A percentile compares a stretch with the other conserved stretches of the same genome.
Evolutionary conservation across 2,797 vertebrate species (phyloP).

Genomic region (Chaenodraco wilsoni): DNA sequence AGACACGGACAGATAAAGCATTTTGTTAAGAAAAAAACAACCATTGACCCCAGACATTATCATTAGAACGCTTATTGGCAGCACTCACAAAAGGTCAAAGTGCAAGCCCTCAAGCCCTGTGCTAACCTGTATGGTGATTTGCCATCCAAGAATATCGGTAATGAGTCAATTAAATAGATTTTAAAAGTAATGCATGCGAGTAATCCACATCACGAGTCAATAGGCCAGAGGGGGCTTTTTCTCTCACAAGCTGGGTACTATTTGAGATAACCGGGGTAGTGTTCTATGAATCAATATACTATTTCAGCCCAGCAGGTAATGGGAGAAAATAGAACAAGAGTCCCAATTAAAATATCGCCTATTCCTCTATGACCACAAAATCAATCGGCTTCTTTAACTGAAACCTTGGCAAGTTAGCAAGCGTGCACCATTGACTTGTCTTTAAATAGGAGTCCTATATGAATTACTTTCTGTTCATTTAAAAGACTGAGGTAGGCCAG

Average conservation of each 20-base stretch:
- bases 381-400: slow-evolving; percentile 47
- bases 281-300: slow-evolving; percentile 31
- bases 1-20: neutral
- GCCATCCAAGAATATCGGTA: slow-evolving; percentile 22
- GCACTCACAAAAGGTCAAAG: slow-evolving; percentile 6
- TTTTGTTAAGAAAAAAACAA: neutral
- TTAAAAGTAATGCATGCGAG: slow-evolving; percentile 13
- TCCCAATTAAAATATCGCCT: neutral
- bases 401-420: slow-evolving; percentile 43
- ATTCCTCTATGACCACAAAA: slow-evolving; percentile 7
- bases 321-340: slow-evolving; percentile 13
- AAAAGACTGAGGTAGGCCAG: slow-evolving; percentile 53
- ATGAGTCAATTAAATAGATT: slow-evolving; percentile 41
- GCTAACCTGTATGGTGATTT: slow-evolving; percentile 21
- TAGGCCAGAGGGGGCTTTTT: slow-evolving; percentile 6
- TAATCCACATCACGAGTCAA: slow-evolving; percentile 15
- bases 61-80: slow-evolving; percentile 4
- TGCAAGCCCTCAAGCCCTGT: neutral
- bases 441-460: slow-evolving; percentile 58
- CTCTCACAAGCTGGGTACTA: slow-evolving; percentile 19
- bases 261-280: slow-evolving; percentile 6
- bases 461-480: slow-evolving; percentile 57
- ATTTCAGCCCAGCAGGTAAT: slow-evolving; percentile 19
- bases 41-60: neutral
- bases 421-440: slow-evolving; percentile 44